Percentiles rank a stretch among this genome's conserved stretches.
Conservation (phyloP, 2,888 invertebrate species). For the Sarcophaga carnaria region DNA sequence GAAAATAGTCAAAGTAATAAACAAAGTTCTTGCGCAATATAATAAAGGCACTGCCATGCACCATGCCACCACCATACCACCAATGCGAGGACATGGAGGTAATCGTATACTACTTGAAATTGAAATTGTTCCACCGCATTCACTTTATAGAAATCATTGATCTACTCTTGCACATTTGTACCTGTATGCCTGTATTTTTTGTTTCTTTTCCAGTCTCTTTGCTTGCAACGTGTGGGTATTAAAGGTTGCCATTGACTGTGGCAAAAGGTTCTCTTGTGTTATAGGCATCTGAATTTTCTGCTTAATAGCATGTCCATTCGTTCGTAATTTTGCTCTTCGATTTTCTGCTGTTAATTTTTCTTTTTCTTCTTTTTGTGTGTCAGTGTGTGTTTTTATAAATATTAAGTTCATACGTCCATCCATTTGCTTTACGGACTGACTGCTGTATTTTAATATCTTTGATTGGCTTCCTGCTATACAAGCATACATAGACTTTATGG, state of each 20-base stretch:
- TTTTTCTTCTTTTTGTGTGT: neutral
- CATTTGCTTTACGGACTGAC: constrained; percentile 31
- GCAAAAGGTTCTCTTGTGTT: constrained; percentile 2
- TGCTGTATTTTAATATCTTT: constrained; percentile 52
- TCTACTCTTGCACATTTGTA: neutral
- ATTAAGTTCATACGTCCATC: neutral
- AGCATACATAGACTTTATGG: constrained; percentile 25
- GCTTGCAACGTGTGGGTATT: constrained; percentile 59
- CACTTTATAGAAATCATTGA: constrained; percentile 22
- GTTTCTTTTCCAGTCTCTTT: neutral
- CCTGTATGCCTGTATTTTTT: neutral
- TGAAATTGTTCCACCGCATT: neutral
- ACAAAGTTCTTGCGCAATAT: constrained; percentile 50
- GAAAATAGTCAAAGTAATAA: constrained; percentile 62
- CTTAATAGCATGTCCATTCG: constrained; percentile 57
- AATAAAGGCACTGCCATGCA: constrained; percentile 1
- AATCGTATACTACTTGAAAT: neutral
- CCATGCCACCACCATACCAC: constrained; percentile 16
- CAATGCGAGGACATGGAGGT: constrained; percentile 57
- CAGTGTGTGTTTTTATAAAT: neutral
- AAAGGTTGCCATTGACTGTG: constrained; percentile 56
- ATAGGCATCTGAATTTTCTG: constrained; percentile 20
- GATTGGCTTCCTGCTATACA: constrained; percentile 57
- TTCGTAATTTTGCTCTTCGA: neutral
- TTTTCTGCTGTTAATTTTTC: neutral